Percentiles rank a stretch among this genome's conserved stretches.
phyloP scores from a whole-genome alignment of 2,888 invertebrate genomes.

The Entomobrya multifasciata region DNA sequence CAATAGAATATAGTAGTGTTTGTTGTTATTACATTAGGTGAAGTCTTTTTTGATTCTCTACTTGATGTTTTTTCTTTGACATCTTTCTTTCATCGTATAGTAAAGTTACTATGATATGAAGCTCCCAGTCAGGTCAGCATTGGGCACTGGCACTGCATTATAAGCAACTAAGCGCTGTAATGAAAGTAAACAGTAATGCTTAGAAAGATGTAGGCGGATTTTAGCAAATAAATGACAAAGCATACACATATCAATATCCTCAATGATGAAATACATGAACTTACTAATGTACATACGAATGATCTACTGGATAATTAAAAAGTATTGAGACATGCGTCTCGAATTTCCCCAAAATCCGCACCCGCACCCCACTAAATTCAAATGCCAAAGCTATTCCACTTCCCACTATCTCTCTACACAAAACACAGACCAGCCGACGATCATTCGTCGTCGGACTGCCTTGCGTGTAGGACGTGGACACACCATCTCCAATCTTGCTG shows the following conservation, averaged over 20 bases:
- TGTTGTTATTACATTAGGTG: conserved; percentile 58
- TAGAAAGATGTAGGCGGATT: conserved; percentile 38
- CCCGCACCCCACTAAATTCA: no score
- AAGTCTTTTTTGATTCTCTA: conserved; percentile 39
- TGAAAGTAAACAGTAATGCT: background rate
- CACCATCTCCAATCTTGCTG: no score
- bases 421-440: no score
- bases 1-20: conserved; percentile 19
- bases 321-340: no score
- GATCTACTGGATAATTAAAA: background rate
- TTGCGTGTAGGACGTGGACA: no score
- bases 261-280: no score
- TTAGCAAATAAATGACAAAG: conserved; percentile 8
- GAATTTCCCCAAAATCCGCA: no score
- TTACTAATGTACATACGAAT: no score
- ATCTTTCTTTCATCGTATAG: conserved; percentile 7
- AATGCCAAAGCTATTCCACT: no score
- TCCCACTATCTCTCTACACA: no score
- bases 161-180: background rate
- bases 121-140: background rate
- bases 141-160: background rate
- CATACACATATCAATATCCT: background rate
- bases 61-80: conserved; percentile 43
- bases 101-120: background rate
- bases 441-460: no score